A percentile compares a stretch with the other conserved stretches of the same genome.
phyloP scores from a whole-genome alignment of 1,140 invertebrate genomes.

The Dryas iulia region DNA sequence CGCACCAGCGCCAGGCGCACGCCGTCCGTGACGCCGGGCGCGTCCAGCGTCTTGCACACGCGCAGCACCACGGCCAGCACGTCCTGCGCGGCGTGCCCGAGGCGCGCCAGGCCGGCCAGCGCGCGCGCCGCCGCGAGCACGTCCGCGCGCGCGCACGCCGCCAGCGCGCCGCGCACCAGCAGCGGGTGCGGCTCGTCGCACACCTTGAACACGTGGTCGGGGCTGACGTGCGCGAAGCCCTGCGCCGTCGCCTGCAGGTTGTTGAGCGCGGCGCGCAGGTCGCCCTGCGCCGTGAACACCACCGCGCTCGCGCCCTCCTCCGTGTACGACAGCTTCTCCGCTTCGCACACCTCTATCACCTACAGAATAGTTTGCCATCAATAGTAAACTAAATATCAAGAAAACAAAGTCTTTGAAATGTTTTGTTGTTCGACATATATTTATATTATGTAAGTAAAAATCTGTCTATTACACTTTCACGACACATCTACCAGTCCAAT shows the following conservation, averaged over 20 bases:
- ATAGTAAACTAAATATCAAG: slow-evolving; percentile 7
- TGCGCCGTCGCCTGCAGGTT: slow-evolving; percentile 98
- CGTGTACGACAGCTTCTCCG: slow-evolving; percentile 88
- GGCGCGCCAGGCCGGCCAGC: slow-evolving; percentile 86
- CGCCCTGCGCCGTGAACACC: slow-evolving; percentile 98
- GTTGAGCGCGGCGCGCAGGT: slow-evolving; percentile 98
- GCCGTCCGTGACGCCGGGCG: too few relatives aligned
- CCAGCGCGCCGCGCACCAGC: slow-evolving; percentile 95
- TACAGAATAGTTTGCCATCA: slow-evolving; percentile 35
- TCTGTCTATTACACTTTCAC: too few relatives aligned
- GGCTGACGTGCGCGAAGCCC: slow-evolving; percentile 95
- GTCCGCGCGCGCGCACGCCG: slow-evolving; percentile 88
- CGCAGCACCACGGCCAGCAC: slow-evolving; percentile 97
- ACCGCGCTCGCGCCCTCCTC: slow-evolving; percentile 98
- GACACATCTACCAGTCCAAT: too few relatives aligned
- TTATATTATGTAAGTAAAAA: too few relatives aligned
- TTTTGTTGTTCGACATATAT: too few relatives aligned
- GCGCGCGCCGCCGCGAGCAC: slow-evolving; percentile 93
- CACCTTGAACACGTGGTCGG: slow-evolving; percentile 99
- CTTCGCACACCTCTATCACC: slow-evolving; percentile 81
- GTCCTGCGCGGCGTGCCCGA: slow-evolving; percentile 98
- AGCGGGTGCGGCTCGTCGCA: slow-evolving; percentile 99
- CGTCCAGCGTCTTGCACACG: slow-evolving; percentile 92
- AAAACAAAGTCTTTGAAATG: too few relatives aligned
- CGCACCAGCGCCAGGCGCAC: too few relatives aligned